Base-by-base conservation (phyloP, 2,113 vertebrate genomes). In the Heteronetta atricapilla region DNA sequence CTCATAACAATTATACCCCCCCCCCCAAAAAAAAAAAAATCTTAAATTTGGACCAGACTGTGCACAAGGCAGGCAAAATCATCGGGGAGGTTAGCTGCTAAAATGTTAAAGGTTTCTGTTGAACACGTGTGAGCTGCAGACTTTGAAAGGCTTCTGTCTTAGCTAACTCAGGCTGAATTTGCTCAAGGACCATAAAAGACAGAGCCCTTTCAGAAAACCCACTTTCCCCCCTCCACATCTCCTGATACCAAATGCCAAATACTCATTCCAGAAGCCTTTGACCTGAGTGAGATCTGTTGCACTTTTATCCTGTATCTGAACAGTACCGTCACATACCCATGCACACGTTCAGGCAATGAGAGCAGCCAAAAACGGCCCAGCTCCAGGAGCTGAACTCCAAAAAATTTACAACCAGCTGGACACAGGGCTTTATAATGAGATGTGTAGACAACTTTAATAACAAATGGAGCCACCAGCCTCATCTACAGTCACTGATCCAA, bases 311-410 rank as follows among this genome's bases (percentile, higher is more conserved):
- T 25, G 42, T 42, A 26, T 42, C 72, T 66, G 48, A 67, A 59
- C 70, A 60, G 62, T n/a, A 22, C 34, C 18, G 25, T 56, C 80
- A 36, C 18, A 38, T 26, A 53, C 15, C 18, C 2, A 19, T 15
- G 0, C 0, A 2, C 46, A 28, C 0, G 0, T 28, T 26, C 5
- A 11, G 34, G 62, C 33, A 34, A 22, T 28, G 13, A 3, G 15
- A 2, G 20, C 40, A 62, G 67, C 29, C 68, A 60, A 77, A 21
- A 72, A 55, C 3, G 19, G 40, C 60, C 81, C 64, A 5, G 0
- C 48, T 82, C 34, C 34, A 69, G 59, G 46, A 81, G 52, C 79
- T 69, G 50, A 55, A 67, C 17, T 56, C 58, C 26, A 46, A 29
- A 63, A 75, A 74, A 70, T 44, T 42, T 46, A n/a, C 4, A 73